phyloP scores from a whole-genome alignment of 2,113 vertebrate genomes.

The Dromiciops gliroides region DNA sequence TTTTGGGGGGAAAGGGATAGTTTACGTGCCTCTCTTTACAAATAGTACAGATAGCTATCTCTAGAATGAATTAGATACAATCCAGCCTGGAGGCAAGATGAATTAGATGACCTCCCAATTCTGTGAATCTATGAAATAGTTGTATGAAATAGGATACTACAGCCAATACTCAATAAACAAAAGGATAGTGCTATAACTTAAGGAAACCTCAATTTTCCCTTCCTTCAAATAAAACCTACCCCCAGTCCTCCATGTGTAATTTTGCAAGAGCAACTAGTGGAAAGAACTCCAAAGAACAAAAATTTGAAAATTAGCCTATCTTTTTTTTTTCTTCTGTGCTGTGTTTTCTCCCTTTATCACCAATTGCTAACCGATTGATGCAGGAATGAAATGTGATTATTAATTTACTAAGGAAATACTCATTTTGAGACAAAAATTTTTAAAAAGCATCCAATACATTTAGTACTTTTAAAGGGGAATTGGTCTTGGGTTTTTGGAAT shows the following conservation, averaged over 20 bases:
- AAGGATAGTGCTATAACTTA: not conserved
- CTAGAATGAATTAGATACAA: not conserved
- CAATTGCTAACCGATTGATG: not conserved
- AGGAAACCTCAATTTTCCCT: not conserved
- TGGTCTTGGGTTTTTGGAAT: not conserved
- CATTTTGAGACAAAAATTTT: not conserved
- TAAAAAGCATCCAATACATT: not conserved
- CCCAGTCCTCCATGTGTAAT: not conserved
- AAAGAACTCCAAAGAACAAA: constrained; percentile 19
- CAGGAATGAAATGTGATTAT: not conserved
- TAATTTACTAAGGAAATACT: not conserved
- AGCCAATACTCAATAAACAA: not conserved
- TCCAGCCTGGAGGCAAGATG: not conserved
- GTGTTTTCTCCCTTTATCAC: not conserved
- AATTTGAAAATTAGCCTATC: not conserved
- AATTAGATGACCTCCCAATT: not conserved
- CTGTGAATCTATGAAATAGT: not conserved
- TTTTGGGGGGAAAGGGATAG: not conserved
- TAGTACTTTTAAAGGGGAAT: not conserved
- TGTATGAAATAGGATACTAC: not conserved
- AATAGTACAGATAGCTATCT: not conserved
- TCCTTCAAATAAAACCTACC: not conserved
- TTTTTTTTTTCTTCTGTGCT: not conserved
- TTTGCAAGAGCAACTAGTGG: not conserved
- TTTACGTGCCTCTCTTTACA: not conserved